Evolutionary conservation across 2,888 invertebrate species (phyloP), one percentile per base, ranked within the genome.

Genomic region (Parnassius smintheus): DNA sequence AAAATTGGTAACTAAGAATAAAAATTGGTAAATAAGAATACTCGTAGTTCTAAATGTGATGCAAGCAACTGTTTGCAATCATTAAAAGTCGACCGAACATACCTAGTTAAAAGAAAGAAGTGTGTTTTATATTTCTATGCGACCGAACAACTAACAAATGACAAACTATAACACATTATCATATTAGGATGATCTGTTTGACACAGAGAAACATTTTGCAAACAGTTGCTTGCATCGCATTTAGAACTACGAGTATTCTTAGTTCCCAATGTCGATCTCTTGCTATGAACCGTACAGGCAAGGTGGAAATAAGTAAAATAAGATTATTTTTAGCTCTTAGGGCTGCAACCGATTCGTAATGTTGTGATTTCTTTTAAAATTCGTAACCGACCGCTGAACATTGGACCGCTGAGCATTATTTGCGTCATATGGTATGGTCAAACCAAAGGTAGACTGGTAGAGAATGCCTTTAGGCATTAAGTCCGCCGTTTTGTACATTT

Each of bases 11-110:
- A 51, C 50, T 50, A 52, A 59, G 59, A n/a, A n/a, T n/a, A n/a
- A 35, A 35, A 35, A 7, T 58, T 62, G 49, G 44, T 42, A 41
- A 51, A 45, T 50, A 52, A 59, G 59, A 59, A 64, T 64, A 56
- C 22, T 12, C 46, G 35, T 44, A 48, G 56, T 56, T 59, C 59
- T 59, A 59, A 59, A 64, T 55, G 51, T 42, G 63, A 56, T 59
- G 48, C 56, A 42, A 12, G 51, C 63, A 64, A 64, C 63, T 64
- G 63, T 64, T 64, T 59, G 52, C 59, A 64, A 59, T 64, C 50
- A 56, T 64, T 48, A 64, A 62, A 45, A 56, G n/a, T 44, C 46
- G 41, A 42, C 41, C 8, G 18, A 44, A 51, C 48, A 12, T 45
- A n/a, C 13, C 55, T 18, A 18, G 18, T 1, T 18, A 18, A 1